Percentiles rank a stretch among this genome's conserved stretches.
Evolutionary conservation across 2,113 vertebrate genomes (phyloP).

Genomic region (Nothocercus julius): DNA sequence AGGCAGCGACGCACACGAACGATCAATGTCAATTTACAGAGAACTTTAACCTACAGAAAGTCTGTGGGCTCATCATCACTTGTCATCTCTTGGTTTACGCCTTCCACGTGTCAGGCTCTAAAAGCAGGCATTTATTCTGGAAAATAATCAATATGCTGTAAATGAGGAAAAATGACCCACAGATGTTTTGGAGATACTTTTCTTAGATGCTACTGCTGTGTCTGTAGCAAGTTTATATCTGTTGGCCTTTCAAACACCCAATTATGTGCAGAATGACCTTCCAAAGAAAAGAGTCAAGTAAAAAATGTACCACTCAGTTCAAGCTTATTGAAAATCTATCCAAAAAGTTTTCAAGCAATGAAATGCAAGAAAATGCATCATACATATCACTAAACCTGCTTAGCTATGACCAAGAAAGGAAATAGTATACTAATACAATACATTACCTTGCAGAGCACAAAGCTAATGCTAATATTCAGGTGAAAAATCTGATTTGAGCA

Average conservation of each 20-base stretch:
- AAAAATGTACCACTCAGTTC: neutral
- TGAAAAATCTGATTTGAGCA: neutral
- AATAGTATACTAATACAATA: neutral
- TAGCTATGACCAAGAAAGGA: neutral
- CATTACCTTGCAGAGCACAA: neutral
- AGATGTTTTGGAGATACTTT: neutral
- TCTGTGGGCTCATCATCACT: neutral
- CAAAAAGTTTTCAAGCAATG: neutral
- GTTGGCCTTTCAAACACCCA: neutral
- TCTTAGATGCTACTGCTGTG: neutral
- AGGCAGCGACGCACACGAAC: neutral
- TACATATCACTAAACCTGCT: neutral
- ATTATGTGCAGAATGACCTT: neutral
- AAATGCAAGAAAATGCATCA: neutral
- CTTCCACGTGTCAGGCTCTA: neutral
- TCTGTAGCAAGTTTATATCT: neutral
- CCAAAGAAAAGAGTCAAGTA: neutral
- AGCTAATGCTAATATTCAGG: neutral
- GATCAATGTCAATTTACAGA: neutral
- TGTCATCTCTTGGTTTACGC: neutral
- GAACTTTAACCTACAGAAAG: neutral
- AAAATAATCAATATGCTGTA: neutral
- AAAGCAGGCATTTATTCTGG: neutral
- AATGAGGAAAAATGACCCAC: neutral
- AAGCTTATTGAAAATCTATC: neutral